A percentile compares a stretch with the other conserved stretches of the same genome.
phyloP scores from a whole-genome alignment of 2,888 invertebrate species.

The Chesias legatella region DNA sequence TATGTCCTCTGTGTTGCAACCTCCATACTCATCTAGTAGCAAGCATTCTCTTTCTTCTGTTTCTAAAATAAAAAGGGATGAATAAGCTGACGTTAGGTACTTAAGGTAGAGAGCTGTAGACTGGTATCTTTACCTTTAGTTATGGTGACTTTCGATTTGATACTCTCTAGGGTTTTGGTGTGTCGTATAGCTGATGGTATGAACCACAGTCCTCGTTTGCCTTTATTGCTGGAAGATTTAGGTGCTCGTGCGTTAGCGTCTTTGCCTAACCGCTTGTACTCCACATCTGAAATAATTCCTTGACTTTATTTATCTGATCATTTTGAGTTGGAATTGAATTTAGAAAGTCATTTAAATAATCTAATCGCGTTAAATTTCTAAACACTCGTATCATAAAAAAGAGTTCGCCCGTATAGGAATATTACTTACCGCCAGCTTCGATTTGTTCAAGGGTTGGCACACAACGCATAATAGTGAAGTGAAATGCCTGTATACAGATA shows the following conservation, averaged over 20 bases:
- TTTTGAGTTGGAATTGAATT: no score
- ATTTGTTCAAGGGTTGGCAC: conserved; percentile 78
- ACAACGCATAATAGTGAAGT: conserved; percentile 76
- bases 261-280: conserved; percentile 70
- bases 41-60: conserved; percentile 81
- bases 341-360: no score
- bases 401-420: no score
- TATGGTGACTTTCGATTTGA: conserved; percentile 64
- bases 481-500: conserved; percentile 70
- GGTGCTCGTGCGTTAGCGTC: conserved; percentile 47
- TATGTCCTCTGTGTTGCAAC: conserved; percentile 58
- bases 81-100: not conserved
- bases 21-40: conserved; percentile 78
- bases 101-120: no score
- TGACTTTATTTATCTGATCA: not conserved
- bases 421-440: conserved; percentile 69
- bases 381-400: no score
- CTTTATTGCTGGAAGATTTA: conserved; percentile 52
- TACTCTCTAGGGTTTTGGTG: conserved; percentile 73
- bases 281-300: conserved; percentile 51
- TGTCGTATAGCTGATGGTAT: conserved; percentile 73
- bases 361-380: no score
- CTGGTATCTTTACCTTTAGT: conserved; percentile 50
- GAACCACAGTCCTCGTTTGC: conserved; percentile 73
- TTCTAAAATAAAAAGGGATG: conserved; percentile 34